A percentile compares a stretch with the other conserved stretches of the same genome.
phyloP scores from a whole-genome alignment of 2,888 invertebrate species.

The Drosophila yooni region DNA sequence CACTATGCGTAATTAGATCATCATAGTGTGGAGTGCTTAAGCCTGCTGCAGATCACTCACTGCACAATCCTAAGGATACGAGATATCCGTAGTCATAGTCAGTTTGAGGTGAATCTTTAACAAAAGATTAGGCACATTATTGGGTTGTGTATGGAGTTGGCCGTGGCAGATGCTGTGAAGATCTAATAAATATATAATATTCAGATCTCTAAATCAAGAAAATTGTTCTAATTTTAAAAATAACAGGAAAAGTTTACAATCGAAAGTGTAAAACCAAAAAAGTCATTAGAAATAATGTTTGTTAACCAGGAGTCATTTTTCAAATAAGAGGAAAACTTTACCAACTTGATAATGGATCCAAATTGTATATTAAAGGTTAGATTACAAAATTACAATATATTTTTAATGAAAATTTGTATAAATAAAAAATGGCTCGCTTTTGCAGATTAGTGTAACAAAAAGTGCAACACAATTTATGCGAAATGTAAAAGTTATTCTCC shows the following conservation, averaged over 20 bases:
- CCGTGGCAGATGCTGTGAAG: neutral
- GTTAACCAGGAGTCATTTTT: accelerated
- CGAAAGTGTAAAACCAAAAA: neutral
- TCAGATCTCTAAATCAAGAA: neutral
- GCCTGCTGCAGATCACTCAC: neutral
- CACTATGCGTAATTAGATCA: slow-evolving; percentile 60
- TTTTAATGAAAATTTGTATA: neutral
- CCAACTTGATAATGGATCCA: neutral
- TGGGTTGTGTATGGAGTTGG: neutral
- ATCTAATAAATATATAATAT: neutral
- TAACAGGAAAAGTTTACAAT: accelerated
- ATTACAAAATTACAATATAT: neutral
- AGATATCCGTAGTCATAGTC: neutral
- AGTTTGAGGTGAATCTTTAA: neutral
- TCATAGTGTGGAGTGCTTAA: slow-evolving; percentile 36
- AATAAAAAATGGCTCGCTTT: neutral
- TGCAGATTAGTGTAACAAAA: slow-evolving; percentile 22
- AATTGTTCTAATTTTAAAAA: neutral
- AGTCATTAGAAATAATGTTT: no score
- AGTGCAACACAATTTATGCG: slow-evolving; percentile 23
- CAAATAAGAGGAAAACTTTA: neutral
- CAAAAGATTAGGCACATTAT: neutral
- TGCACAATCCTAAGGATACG: neutral
- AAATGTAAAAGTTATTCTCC: slow-evolving; percentile 32
- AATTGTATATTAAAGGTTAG: neutral